Evolutionary conservation across 2,888 invertebrate genomes (phyloP).

Genomic region (Litoditis marina): DNA sequence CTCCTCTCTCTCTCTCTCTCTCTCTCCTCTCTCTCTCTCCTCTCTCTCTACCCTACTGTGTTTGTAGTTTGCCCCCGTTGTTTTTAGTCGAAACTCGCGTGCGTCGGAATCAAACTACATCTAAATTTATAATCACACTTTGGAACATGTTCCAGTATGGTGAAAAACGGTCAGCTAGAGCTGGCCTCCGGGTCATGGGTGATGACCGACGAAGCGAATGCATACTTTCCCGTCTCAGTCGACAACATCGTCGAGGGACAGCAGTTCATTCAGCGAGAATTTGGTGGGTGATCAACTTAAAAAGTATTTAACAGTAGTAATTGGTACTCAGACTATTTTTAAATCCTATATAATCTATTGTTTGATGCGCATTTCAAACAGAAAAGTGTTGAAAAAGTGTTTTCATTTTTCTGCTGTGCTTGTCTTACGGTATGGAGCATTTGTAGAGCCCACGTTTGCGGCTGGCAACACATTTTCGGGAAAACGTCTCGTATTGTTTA

Average conservation of each 20-base stretch:
- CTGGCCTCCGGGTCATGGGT: slow-evolving; percentile 93
- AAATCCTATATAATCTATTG: neutral
- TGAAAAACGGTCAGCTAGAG: slow-evolving; percentile 81
- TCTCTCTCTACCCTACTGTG: too few relatives aligned
- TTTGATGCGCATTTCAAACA: neutral
- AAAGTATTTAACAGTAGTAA: too few relatives aligned
- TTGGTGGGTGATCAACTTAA: slow-evolving; percentile 21
- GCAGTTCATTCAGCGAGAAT: slow-evolving; percentile 66
- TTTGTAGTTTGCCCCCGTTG: too few relatives aligned
- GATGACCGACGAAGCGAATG: slow-evolving; percentile 91
- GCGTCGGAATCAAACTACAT: too few relatives aligned
- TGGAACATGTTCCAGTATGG: slow-evolving; percentile 68
- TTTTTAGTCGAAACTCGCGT: too few relatives aligned
- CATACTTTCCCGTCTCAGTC: slow-evolving; percentile 81
- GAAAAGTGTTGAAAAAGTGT: neutral
- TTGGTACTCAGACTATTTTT: neutral
- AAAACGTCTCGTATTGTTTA: too few relatives aligned
- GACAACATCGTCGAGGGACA: slow-evolving; percentile 75
- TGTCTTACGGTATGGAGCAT: too few relatives aligned
- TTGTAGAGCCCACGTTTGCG: too few relatives aligned
- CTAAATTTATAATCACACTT: too few relatives aligned
- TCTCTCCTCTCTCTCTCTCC: too few relatives aligned
- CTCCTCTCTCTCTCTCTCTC: too few relatives aligned
- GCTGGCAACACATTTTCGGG: too few relatives aligned
- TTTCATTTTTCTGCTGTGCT: neutral